Evolutionary conservation across 2,888 invertebrate species (phyloP), one percentile per base, ranked within the genome.

Genomic region (Gandaritis pyraliata): DNA sequence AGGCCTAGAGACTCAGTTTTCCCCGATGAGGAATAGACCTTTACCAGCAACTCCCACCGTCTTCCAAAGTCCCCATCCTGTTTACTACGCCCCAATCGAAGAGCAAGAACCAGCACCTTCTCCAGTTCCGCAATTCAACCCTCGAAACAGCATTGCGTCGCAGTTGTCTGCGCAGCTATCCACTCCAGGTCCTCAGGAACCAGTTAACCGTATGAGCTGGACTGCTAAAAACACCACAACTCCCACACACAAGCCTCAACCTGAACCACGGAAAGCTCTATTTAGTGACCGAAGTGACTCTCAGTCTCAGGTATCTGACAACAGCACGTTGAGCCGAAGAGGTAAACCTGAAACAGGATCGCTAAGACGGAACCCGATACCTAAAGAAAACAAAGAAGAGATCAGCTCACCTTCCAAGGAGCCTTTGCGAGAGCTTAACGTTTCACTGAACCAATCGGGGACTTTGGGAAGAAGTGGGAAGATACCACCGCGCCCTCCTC

Each of bases 401-500:
- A 72, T 82, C 5, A 77, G 74, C 16, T 90, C 90, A 47, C 90
- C 92, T 43, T 80, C 81, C 10, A 91, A 88, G 72, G 88, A 87
- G n/a, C 88, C 88, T 47, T 72, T 73, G 0, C 83, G 82, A 51
- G 90, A 90, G 49, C 82, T 74, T 56, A 85, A 83, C 65, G 72
- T 72, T 29, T 85, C 85, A 30, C 65, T 87, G 67, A 88, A 90
- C 68, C 92, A 90, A 72, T 83, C 91, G 8, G 90, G 90, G 55
- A 92, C 93, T 55, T 81, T 92, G 70, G 89, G 91, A 13, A 85
- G 90, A 62, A 89, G 88, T 74, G 90, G 94, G 18, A 97, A 97
- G 87, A 94, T 96, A 62, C 97, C 97, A 12, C 97, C 97, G 1
- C 93, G 96, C 75, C 96, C 96, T 49, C 97, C 97, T 11, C 96